These are phyloP conservation scores for Parnassius glacialis DNA, from an alignment of 2,888 invertebrate genomes.

Conservation along the genomic window DNA sequence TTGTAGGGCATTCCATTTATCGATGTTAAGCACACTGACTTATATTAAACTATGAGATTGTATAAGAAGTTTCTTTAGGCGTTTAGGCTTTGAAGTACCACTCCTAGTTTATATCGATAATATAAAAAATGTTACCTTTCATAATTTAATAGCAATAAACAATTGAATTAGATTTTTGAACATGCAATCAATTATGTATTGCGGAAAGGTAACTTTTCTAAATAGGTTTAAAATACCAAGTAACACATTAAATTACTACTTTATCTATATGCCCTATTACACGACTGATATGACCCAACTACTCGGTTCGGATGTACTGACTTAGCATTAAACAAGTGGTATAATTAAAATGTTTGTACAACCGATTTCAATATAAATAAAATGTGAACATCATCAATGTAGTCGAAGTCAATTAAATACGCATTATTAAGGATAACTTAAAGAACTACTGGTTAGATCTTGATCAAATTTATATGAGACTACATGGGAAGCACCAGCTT, in stretches of 20 bases:
- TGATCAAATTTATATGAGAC: too few relatives aligned
- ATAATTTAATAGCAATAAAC: too few relatives aligned
- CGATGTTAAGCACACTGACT: constrained; percentile 6
- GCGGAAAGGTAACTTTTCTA: neutral
- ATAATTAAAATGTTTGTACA: too few relatives aligned
- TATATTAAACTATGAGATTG: neutral
- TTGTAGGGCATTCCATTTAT: constrained; percentile 34
- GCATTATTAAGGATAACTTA: too few relatives aligned
- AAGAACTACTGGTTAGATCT: too few relatives aligned
- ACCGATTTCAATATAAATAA: too few relatives aligned
- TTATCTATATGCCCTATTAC: constrained; percentile 39
- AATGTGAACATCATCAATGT: too few relatives aligned
- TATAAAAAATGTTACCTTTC: neutral
- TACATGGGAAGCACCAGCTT: too few relatives aligned
- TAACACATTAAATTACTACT: constrained; percentile 15
- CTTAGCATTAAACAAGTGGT: constrained; percentile 27
- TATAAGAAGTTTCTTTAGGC: constrained; percentile 8
- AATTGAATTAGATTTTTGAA: too few relatives aligned
- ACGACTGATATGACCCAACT: constrained; percentile 50
- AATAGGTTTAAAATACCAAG: constrained; percentile 4
- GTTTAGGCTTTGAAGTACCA: neutral
- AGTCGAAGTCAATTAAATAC: too few relatives aligned
- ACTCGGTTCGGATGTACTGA: constrained; percentile 38
- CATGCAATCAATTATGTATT: neutral
- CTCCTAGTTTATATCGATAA: neutral